Conservation (phyloP, 1,140 invertebrate species). For the Paralvinella palmiformis region DNA sequence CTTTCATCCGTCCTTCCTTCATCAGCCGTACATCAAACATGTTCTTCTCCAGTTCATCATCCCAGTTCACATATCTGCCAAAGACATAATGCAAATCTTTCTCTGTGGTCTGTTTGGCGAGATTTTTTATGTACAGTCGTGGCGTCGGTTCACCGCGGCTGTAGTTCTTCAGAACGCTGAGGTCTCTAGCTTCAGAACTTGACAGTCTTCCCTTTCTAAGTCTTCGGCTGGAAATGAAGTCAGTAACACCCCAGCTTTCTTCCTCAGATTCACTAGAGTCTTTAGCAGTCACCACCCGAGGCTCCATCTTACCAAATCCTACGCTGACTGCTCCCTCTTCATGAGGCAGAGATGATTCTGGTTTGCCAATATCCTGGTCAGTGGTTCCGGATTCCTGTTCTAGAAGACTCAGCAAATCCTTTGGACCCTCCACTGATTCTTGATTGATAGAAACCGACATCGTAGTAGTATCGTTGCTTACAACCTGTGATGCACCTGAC, state of each 20-base stretch:
- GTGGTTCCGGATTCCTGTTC: too few relatives aligned
- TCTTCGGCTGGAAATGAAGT: conserved; percentile 53
- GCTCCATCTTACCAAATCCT: conserved; percentile 28
- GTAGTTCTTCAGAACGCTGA: conserved; percentile 84
- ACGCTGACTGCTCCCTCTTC: background rate
- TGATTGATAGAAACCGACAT: background rate
- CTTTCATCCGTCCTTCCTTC: conserved; percentile 93
- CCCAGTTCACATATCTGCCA: conserved; percentile 60
- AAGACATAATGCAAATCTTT: conserved; percentile 75
- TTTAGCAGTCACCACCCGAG: conserved; percentile 40
- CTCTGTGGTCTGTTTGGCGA: conserved; percentile 70
- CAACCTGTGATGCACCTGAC: conserved; percentile 27
- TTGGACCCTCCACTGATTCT: conserved; percentile 34
- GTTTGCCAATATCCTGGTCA: background rate
- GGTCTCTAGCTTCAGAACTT: conserved; percentile 64
- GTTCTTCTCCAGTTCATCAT: conserved; percentile 52
- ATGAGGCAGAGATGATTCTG: background rate
- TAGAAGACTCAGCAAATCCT: too few relatives aligned
- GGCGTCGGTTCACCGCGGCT: conserved; percentile 71
- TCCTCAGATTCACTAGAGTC: conserved; percentile 29
- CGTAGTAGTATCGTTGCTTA: conserved; percentile 26
- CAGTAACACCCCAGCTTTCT: conserved; percentile 23
- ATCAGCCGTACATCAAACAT: conserved; percentile 81
- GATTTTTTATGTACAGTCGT: conserved; percentile 83
- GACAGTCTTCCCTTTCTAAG: conserved; percentile 64